A percentile compares a stretch with the other conserved stretches of the same genome.
phyloP scores from a whole-genome alignment of 2,797 vertebrate genomes.

The Cygnus olor region DNA sequence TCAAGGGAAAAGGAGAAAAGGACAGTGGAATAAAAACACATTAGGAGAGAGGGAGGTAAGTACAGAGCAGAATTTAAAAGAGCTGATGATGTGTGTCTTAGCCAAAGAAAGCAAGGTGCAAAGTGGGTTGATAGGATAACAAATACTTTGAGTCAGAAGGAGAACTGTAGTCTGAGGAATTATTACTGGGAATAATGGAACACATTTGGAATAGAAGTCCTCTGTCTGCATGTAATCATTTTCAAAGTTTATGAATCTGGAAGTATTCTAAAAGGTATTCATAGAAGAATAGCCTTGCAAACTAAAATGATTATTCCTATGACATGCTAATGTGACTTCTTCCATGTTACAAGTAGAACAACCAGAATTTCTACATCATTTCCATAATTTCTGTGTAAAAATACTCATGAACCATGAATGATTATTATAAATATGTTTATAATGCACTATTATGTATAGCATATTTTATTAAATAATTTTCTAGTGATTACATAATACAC shows the following conservation, averaged over 20 bases:
- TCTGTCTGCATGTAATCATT: neutral
- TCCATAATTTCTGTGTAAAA: neutral
- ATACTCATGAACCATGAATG: neutral
- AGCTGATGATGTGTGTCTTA: neutral
- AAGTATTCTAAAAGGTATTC: neutral
- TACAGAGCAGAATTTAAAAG: neutral
- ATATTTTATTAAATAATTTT: neutral
- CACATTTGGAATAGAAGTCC: neutral
- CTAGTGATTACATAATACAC: neutral
- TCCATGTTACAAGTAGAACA: neutral
- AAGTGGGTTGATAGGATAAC: neutral
- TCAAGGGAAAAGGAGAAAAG: neutral
- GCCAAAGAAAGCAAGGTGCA: neutral
- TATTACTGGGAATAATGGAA: neutral
- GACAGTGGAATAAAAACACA: neutral
- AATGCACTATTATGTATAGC: neutral
- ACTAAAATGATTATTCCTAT: neutral
- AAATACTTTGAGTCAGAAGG: neutral
- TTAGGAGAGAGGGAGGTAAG: neutral
- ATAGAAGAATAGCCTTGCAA: neutral
- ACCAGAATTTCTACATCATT: neutral
- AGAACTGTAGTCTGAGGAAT: neutral
- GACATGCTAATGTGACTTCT: neutral
- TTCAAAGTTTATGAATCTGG: neutral
- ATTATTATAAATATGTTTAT: neutral